Evolutionary conservation across 2,888 invertebrate genomes (phyloP).

Genomic region (Hypercompe scribonia): DNA sequence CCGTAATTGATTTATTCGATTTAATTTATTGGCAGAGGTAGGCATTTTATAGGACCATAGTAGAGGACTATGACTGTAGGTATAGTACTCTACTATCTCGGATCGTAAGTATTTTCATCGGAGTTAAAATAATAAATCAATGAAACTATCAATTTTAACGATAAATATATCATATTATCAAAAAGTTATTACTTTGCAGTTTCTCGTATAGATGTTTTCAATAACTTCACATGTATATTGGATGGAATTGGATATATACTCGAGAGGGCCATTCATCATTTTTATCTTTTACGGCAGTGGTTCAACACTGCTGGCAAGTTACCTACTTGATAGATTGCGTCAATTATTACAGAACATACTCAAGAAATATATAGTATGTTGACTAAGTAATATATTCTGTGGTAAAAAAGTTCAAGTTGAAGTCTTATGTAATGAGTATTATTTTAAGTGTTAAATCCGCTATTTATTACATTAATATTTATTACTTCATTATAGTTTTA

Average conservation of each 20-base stretch:
- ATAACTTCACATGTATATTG: background rate
- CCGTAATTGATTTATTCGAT: too few relatives aligned
- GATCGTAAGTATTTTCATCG: too few relatives aligned
- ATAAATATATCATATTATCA: background rate
- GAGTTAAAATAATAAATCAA: too few relatives aligned
- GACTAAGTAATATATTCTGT: background rate
- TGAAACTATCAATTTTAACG: background rate
- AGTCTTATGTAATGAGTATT: too few relatives aligned
- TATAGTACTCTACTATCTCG: too few relatives aligned
- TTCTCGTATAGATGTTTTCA: background rate
- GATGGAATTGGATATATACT: background rate
- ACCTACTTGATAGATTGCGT: background rate
- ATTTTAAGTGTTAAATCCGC: too few relatives aligned
- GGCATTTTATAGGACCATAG: too few relatives aligned
- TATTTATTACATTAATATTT: too few relatives aligned
- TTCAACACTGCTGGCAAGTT: background rate
- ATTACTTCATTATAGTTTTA: too few relatives aligned
- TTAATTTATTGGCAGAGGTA: too few relatives aligned
- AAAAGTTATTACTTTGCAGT: background rate
- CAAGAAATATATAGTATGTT: background rate
- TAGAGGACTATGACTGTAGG: too few relatives aligned
- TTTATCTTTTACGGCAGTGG: constrained; percentile 1
- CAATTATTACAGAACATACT: background rate
- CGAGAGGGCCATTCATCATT: background rate
- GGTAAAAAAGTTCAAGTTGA: too few relatives aligned